Evolutionary conservation across 2,113 vertebrate genomes (phyloP).

Genomic region (Thalassoma bifasciatum): DNA sequence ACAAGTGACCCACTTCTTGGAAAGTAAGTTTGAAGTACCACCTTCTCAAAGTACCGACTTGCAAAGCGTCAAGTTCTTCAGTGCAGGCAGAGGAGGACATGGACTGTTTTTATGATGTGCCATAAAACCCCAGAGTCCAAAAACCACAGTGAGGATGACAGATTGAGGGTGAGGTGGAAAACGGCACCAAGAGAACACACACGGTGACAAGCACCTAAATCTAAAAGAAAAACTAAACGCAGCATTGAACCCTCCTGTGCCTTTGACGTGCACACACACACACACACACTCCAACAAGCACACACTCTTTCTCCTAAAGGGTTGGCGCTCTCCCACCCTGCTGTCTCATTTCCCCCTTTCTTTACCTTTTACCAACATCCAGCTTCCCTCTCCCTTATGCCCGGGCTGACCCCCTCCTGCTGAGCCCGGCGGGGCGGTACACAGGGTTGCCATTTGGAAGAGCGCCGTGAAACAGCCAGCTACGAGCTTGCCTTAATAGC

Average conservation of each 20-base stretch:
- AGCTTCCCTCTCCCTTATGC: constrained; percentile 24
- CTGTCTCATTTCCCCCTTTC: constrained; percentile 38
- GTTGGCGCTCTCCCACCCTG: constrained; percentile 40
- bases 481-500: constrained; percentile 54
- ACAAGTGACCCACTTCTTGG: constrained; percentile 21
- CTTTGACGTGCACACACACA: constrained; percentile 7
- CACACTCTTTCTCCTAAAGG: constrained; percentile 8
- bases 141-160: constrained; percentile 43
- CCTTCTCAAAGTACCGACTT: background rate
- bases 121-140: constrained; percentile 23
- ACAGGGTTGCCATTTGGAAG: constrained; percentile 23
- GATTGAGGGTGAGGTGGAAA: constrained; percentile 26
- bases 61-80: background rate
- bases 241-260: background rate
- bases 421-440: constrained; percentile 35
- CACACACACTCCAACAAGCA: constrained; percentile 1
- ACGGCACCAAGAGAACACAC: constrained; percentile 34
- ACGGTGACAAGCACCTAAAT: constrained; percentile 12
- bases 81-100: background rate
- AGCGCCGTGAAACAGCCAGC: constrained; percentile 30
- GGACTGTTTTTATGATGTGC: constrained; percentile 10
- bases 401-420: constrained; percentile 57
- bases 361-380: constrained; percentile 41
- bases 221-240: background rate
- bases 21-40: background rate